Base-by-base conservation (phyloP, 2,888 invertebrate species). In the Dione vanillae region DNA sequence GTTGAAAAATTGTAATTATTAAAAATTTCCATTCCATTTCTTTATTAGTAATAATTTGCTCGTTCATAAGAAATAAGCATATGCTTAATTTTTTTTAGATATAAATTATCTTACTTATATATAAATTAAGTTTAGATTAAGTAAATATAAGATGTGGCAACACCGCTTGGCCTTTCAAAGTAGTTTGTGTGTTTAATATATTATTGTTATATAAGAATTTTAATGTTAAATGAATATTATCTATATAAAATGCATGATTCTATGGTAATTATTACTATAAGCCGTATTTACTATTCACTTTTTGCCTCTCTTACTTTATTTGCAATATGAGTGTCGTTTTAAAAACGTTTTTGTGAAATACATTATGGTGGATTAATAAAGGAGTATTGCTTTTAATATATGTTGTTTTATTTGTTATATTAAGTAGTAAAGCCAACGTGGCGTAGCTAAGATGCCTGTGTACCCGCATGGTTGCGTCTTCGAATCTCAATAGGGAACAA, bases 141-240 rank as follows among this genome's bases (percentile, higher is more conserved):
- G 49, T 71, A 74, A 76, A 72, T 67, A 79, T 78, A 81, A 88
- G 87, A 83, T 87, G 83, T 93, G 93, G 93, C 92, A 93, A 92
- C 92, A 93, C 93, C 93, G 92, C 92, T 93, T 92, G 93, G 93
- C 93, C 93, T 93, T 91, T 89, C 87, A 91, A 86, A 83, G 92
- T 91, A 85, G 88, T 87, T 70, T 68, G 73, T 78, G 88, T 89
- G 88, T 89, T 89, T 80, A 78, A 79, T 82, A 81, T 86, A 85
- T 86, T 86, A 84, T 80, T 82, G 81, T 84, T 80, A 82, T 75
- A 80, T 83, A 83, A 79, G 82, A 85, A 82, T 81, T 81, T 68
- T 77, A 76, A 69, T 76, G 58, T 77, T 77, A 75, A 73, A 70
- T 74, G 78, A 75, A 78, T 75, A 77, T 76, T 75, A 78, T 77